Evolutionary conservation across 2,113 vertebrate genomes (phyloP), one percentile per base, ranked within the genome.

Genomic region (Melanostigma gelatinosum): DNA sequence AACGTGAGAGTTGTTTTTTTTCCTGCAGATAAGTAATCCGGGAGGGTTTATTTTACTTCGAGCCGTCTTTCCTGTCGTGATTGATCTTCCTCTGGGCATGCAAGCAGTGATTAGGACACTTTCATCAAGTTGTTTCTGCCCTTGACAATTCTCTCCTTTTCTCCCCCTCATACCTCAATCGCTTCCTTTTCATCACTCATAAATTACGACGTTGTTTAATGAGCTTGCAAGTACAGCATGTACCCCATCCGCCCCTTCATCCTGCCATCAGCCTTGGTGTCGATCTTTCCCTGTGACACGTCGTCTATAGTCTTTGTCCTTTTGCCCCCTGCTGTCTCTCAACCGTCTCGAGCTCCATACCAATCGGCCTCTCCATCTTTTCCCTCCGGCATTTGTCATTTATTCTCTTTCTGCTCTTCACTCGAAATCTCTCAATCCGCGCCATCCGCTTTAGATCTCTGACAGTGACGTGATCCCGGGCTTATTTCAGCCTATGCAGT

Each of bases 161-260:
- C 36, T 75, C 67, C 34, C 50, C 50, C 27, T 75, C 60, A 13
- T 73, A 79, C n/a, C 72, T 84, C 63, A n/a, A 16, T 66, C 54
- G 32, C 71, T 38, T 61, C 62, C 46, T 81, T 68, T 34, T 78
- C 69, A 63, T 54, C 62, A 46, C 83, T 72, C 85, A 80, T 91
- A 85, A 89, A 65, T 88, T 91, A 83, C 34, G 7, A 15, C 20
- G 15, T 40, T 76, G 76, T 81, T 84, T 90, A 93, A 92, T 89
- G 88, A 88, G 85, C 85, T 83, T 77, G 75, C 85, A 80, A 81
- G 78, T 88, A 60, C 76, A 73, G 54, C 64, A 15, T 68, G 66
- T 76, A 27, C 68, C 57, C 42, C 44, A 27, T 65, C 82, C 55
- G 44, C 76, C 75, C 80, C 55, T 52, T 75, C 75, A 77, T 88